Evolutionary conservation across 2,113 vertebrate genomes (phyloP), one percentile per base, ranked within the genome.

Genomic region (Excalfactoria chinensis): DNA sequence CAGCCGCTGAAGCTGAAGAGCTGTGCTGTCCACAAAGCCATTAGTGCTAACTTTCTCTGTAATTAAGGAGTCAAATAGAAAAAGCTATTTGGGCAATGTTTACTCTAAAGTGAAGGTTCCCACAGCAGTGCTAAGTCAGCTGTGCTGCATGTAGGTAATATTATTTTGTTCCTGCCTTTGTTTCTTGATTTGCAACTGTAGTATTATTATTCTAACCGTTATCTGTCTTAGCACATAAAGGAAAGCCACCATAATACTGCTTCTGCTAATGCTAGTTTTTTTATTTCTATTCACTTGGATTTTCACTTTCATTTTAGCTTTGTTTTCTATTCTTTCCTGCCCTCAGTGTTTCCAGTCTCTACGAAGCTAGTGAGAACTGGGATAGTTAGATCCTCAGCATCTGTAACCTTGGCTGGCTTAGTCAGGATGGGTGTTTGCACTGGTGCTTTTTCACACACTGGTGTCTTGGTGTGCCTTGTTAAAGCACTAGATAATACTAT

Each of bases 121-220:
- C 81, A 90, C 89, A 92, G 89, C 87, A 89, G 40, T 77, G 55
- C 75, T 70, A 89, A 83, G 63, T 95, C 89, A 94, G 81, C 84
- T 82, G 60, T 11, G 2, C 72, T 89, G 74, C 71, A 5, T 0
- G 6, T 79, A 81, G 73, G 77, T 96, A 69, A 44, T 62, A 70
- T 35, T 92, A 88, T 48, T 92, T 84, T 95, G 86, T 95, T 95
- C 92, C 91, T 95, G 93, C 81, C 41, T 93, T 92, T 96, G 81
- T 96, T 96, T 93, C 64, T 87, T 56, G 81, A 32, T 93, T 55
- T 0, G 0, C 0, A 8, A 84, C 95, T 90, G 76, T 69, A 90
- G 72, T 1, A 6, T 82, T 62, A 40, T 70, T 93, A 30, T 90
- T 96, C 70, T 86, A 73, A 55, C n/a, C 1, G 3, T 70, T 59